Evolutionary conservation across 2,113 vertebrate species (phyloP), one percentile per base, ranked within the genome.

Genomic region (Semicossyphus pulcher): DNA sequence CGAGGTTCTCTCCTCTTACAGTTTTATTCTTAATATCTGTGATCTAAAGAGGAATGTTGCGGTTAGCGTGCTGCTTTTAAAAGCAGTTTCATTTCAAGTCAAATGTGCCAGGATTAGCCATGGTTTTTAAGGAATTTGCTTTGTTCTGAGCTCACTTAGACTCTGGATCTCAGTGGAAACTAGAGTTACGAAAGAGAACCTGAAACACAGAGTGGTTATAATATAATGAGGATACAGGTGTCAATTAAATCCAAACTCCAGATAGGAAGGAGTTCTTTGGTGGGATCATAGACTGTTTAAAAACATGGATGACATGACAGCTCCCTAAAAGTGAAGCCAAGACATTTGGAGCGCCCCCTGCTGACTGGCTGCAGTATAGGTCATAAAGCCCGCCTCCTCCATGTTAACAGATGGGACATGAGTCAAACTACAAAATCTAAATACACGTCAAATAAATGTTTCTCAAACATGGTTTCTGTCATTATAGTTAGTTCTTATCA

Each of bases 21-120:
- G 57, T 56, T 29, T 69, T 69, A 69, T 79, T 81, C 31, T 58
- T 77, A 72, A 61, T 77, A 75, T 83, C 61, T 71, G 23, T 56
- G 60, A 85, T 83, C 78, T 81, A 66, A 44, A 73, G 65, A 80
- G 54, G 64, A 73, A 66, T 76, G 67, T 58, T 56, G 75, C 37
- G 52, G 73, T 78, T 66, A 53, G 59, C 76, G 47, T 34, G 45
- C 28, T 80, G 57, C 52, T 76, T 18, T 69, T 76, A 54, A 77
- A 78, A 75, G 36, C 51, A 36, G 60, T 64, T 67, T 37, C n/a
- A 66, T 86, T 83, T 79, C 7, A 75, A 80, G 72, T 60, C n/a
- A 54, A 72, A 68, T 57, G 53, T 53, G 58, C 18, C 60, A 56
- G 63, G 78, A 77, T 86, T 80, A 85, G 74, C 36, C 60, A 72